phyloP scores from a whole-genome alignment of 2,888 invertebrate genomes.

The Blomia tropicalis region DNA sequence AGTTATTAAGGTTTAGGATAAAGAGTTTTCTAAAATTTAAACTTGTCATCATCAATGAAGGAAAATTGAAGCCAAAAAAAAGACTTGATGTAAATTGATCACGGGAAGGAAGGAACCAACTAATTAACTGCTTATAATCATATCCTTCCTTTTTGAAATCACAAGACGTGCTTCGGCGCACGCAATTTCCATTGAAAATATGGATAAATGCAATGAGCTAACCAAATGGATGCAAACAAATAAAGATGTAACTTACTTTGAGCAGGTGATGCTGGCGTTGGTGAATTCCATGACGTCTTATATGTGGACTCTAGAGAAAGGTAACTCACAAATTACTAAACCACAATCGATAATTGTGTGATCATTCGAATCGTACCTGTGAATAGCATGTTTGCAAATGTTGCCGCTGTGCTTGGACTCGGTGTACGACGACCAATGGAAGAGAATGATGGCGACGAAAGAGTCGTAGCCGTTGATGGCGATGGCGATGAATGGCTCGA shows the following conservation, averaged over 20 bases:
- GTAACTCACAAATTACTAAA: not conserved
- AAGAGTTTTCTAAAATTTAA: too few species aligned
- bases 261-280: slow-evolving; percentile 11
- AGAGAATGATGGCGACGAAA: not conserved
- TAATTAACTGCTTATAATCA: slow-evolving; percentile 13
- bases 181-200: too few species aligned
- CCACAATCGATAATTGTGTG: too few species aligned
- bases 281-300: slow-evolving; percentile 13
- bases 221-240: too few species aligned
- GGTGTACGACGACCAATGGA: too few species aligned
- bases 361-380: slow-evolving; percentile 11
- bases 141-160: slow-evolving; percentile 18
- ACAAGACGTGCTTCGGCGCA: not conserved
- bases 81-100: slow-evolving; percentile 6
- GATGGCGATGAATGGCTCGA: not conserved
- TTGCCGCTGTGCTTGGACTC: not conserved
- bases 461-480: not conserved
- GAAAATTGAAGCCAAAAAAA: too few species aligned
- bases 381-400: slow-evolving; percentile 10
- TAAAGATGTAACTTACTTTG: slow-evolving; percentile 15
- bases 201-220: too few species aligned
- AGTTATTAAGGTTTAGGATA: too few species aligned
- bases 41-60: too few species aligned
- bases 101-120: slow-evolving; percentile 20
- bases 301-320: not conserved